Evolutionary conservation across 53 echinoderm and acorn worm genomes (phyloP), one percentile per base, ranked within the genome.

Genomic region (Holothuria leucospilota): DNA sequence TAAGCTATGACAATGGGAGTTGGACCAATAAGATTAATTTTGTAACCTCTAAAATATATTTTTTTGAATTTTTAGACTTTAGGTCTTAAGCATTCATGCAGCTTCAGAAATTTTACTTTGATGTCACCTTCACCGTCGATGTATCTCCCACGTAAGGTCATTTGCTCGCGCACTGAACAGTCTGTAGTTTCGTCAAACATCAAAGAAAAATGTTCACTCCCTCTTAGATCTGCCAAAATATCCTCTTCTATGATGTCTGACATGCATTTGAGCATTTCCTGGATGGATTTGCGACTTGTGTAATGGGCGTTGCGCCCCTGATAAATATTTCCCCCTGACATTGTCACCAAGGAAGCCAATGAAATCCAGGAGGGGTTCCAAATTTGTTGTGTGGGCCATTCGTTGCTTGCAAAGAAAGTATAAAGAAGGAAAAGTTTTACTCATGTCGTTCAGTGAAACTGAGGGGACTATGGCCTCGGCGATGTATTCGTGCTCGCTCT

Each of bases 111-210:
- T 34, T 34, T 34, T 12, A 86, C 74, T 30, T 68, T 51, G 5
- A 74, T 41, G 59, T 86, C 34, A 20, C 86, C 72, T 56, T 59
- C 59, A 21, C 27, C 20, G 66, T 87, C 66, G 26, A 80, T 81
- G 59, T 51, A 51, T 28, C 80, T 24, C 46, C 46, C 65, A 64
- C 63, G 81, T 39, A 87, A 51, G 20, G 51, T 51, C 16, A 49
- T 49, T 49, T 87, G 79, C 62, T 87, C 81, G 24, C 60, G 52
- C 20, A 80, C 64, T 24, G 87, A 63, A 51, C 42, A 51, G 26
- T 80, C 87, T 39, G 51, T 87, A 62, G 87, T 87, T 87, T 80
- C 81, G 40, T 87, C 81, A 80, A 87, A 87, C 66, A 81, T 87
- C 12, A 79, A 52, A 51, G 77, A 53, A 77, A 42, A 77, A 46